Evolutionary conservation across 1,140 invertebrate genomes (phyloP).

Genomic region (Holcopasites calliopsidis): DNA sequence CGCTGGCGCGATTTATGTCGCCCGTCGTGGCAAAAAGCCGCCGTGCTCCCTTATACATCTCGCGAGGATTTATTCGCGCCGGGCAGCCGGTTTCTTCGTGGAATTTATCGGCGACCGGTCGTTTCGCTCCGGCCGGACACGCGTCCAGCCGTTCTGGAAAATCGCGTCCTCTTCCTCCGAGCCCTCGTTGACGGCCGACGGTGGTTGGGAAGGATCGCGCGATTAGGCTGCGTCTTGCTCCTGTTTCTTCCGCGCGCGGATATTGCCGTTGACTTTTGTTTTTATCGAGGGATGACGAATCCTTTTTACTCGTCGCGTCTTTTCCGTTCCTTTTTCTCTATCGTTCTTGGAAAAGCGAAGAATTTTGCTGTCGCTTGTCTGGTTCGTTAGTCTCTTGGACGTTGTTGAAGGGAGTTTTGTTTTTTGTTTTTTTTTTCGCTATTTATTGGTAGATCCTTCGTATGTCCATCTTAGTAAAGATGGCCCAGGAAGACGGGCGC

Average conservation of each 20-base stretch:
- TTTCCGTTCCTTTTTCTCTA: background rate
- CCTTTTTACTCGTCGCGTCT: no score
- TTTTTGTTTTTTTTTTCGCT: no score
- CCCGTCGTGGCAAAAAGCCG: constrained; percentile 16
- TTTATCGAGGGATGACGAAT: no score
- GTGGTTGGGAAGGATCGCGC: background rate
- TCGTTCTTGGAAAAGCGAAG: no score
- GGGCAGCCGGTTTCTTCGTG: constrained; percentile 21
- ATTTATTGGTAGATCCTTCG: no score
- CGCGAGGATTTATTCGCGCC: constrained; percentile 34
- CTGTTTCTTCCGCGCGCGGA: no score
- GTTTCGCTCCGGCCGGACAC: constrained; percentile 7
- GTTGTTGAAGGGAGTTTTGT: no score
- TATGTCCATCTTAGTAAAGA: no score
- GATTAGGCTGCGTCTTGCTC: background rate
- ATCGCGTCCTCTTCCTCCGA: background rate
- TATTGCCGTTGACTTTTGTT: no score
- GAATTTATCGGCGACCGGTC: constrained; percentile 27
- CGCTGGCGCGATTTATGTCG: constrained; percentile 28
- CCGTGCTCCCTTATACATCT: constrained; percentile 34
- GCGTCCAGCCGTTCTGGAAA: constrained; percentile 17
- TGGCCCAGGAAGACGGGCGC: no score
- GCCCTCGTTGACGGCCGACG: background rate
- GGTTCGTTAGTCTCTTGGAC: no score
- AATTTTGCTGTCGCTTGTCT: no score